Base-by-base conservation (phyloP, 2,888 invertebrate genomes). In the Merodon equestris region DNA sequence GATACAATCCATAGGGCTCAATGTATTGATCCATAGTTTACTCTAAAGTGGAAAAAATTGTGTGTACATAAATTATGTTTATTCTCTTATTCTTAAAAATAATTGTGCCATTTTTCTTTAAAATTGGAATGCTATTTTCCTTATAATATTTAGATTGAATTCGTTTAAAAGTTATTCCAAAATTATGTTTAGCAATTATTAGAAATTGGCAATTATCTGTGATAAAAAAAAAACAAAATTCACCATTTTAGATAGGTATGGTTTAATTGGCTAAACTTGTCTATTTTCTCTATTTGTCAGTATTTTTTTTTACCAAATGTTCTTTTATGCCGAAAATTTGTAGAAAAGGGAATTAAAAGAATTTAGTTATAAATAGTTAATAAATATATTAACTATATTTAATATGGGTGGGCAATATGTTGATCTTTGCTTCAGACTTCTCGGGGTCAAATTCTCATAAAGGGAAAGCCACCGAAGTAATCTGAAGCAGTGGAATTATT, bases 1-100 rank as follows among this genome's bases (percentile, higher is more conserved):
- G 67, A 77, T 79, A 14, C 15, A 74, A 79, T 79, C 70, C 79
- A 27, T 7, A 60, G 38, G 54, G 79, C 74, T 68, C 79, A 79
- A 74, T 79, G 60, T 54, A 73, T 48, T 67, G 56, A 7, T 72
- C 47, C 47, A 57, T 67, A 60, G 73, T 42, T 17, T 34, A 73
- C 7, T 4, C 3, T 27, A 27, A 27, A 27, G 27, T 27, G 27
- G 7, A 7, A 27, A 27, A 27, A 27, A 4, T 27, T 27, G 27
- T 27, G 7, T 7, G 7, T 27, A 74, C 68, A 60, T 58, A 68
- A n/a, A n/a, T n/a, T n/a, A 73, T 79, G 73, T 68, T 40, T 56
- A 50, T 54, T 74, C 73, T 73, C 74, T 14, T 42, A 79, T 74
- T 74, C 74, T 79, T 14, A 61, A 54, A n/a, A 50, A 47, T n/a